Percentiles rank a stretch among this genome's conserved stretches.
phyloP scores from a whole-genome alignment of 2,797 vertebrate genomes.

The Semotilus atromaculatus region DNA sequence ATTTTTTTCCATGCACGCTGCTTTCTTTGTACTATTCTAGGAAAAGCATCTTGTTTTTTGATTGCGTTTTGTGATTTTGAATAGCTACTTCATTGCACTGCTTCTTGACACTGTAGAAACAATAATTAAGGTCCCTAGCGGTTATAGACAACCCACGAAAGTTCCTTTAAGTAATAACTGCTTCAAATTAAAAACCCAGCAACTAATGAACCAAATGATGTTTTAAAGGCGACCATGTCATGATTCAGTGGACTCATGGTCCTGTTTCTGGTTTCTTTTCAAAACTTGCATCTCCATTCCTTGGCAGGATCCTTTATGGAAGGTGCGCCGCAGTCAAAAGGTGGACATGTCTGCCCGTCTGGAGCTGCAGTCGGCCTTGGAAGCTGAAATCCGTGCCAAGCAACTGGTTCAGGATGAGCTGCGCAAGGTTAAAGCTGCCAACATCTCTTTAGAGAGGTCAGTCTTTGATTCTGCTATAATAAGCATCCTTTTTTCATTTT shows the following conservation, averaged over 20 bases:
- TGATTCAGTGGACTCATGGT: background rate
- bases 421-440: slow-evolving; percentile 86
- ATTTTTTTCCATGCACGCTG: slow-evolving; percentile 17
- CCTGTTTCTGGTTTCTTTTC: background rate
- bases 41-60: background rate
- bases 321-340: slow-evolving; percentile 96
- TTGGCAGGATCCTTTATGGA: slow-evolving; percentile 93
- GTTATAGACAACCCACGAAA: background rate
- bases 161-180: background rate
- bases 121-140: background rate
- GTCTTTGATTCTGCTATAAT: slow-evolving; percentile 35
- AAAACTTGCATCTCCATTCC: background rate
- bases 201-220: background rate
- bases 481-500: background rate
- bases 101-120: background rate
- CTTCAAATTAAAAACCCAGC: background rate
- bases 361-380: slow-evolving; percentile 94
- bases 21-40: slow-evolving; percentile 11
- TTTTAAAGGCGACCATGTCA: background rate
- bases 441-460: slow-evolving; percentile 91
- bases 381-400: slow-evolving; percentile 95
- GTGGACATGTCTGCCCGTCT: slow-evolving; percentile 96
- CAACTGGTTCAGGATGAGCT: slow-evolving; percentile 94
- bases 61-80: background rate
- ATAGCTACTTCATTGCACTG: background rate